Base-by-base conservation (phyloP, 1,140 invertebrate genomes). In the roundworm (Caenorhabditis elegans) region DNA sequence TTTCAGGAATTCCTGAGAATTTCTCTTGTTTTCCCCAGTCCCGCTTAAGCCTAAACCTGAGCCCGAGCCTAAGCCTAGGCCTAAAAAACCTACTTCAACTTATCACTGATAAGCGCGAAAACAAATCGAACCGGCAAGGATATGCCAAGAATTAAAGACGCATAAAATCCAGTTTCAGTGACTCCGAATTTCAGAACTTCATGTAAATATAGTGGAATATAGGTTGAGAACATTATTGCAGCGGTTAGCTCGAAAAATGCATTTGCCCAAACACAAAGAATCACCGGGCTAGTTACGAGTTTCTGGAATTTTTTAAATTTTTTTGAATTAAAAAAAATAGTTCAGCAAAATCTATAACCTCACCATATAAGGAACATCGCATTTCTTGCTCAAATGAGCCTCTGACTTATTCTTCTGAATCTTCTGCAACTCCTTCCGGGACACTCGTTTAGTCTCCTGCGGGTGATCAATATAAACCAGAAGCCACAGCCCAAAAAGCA, bases 201-300 rank as follows among this genome's bases (percentile, higher is more conserved):
- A 22, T 79, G 53, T 13, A 79, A 70, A 39, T 79, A 79, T 17
- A 70, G 11, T 15, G 78, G 78, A 1, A 55, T 39, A 26, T 79
- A 79, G 0, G 78, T 49, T 17, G 78, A 65, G 10, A 79, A 46
- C 78, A 79, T 60, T 17, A 79, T 60, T 1, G 55, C 51, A 26
- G 51, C 78, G 17, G 78, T 60, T 24, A 79, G 36, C 8, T 79
- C 78, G 17, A 79, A 43, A 47, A 79, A 79, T 46, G 78, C 78
- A 19, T 55, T 49, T 3, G 24, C 8, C 78, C 78, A 79, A 6
- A 79, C 78, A 79, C 78, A 79, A 31, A 79, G 55, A 11, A 79
- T 51, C 5, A 55, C 55, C 0, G 78, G 78, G 17, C 55, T 79
- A 8, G 36, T 79, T 4, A 24, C 17, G 4, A 79, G 34, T 70